phyloP scores from a whole-genome alignment of 2,113 vertebrate genomes.

The Tragelaphus buxtoni region DNA sequence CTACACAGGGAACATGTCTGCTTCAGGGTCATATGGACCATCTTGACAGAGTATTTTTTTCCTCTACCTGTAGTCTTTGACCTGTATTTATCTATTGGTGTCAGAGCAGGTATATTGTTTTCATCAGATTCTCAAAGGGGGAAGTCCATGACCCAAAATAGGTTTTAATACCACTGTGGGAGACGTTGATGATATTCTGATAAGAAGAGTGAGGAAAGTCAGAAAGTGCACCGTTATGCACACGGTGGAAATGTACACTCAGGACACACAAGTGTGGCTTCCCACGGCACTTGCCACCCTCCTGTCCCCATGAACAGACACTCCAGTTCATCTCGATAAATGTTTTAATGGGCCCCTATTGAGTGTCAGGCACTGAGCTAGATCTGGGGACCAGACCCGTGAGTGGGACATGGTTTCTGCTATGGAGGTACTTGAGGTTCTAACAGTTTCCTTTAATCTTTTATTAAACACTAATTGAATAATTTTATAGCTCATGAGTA shows the following conservation, averaged over 20 bases:
- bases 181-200: not conserved
- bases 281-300: not conserved
- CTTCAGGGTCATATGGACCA: not conserved
- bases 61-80: slow-evolving; percentile 10
- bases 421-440: not conserved
- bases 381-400: not conserved
- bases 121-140: slow-evolving; percentile 3
- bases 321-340: not conserved
- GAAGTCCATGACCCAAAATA: slow-evolving; percentile 18
- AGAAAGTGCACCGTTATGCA: not conserved
- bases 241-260: not conserved
- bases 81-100: slow-evolving; percentile 22
- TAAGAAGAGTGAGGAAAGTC: not conserved
- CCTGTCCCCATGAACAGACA: not conserved
- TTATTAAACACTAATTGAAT: not conserved
- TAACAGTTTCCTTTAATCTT: not conserved
- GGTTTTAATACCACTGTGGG: not conserved
- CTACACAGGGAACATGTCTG: not conserved
- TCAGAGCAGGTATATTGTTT: not conserved
- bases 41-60: not conserved
- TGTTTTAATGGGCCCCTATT: not conserved
- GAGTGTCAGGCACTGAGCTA: not conserved
- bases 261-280: not conserved
- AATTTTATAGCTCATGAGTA: not conserved
- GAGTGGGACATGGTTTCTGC: not conserved